Evolutionary conservation across 2,113 vertebrate species (phyloP).

Genomic region (Laterallus jamaicensis): DNA sequence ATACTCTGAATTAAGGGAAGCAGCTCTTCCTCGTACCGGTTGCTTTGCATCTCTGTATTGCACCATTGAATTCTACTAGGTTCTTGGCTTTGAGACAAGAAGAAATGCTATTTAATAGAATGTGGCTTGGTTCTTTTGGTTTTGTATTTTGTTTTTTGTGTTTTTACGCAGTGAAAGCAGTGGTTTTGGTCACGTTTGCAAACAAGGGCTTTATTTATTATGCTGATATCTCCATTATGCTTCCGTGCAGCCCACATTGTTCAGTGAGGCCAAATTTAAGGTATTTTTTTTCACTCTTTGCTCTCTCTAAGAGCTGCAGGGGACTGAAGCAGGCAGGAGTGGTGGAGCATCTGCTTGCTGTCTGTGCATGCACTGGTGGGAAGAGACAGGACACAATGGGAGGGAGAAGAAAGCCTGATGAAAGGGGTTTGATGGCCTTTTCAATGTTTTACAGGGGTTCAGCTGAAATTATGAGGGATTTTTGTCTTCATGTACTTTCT

Average conservation of each 20-base stretch:
- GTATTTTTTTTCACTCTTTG: background rate
- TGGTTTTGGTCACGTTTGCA: background rate
- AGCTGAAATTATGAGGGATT: background rate
- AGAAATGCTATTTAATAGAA: background rate
- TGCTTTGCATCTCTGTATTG: background rate
- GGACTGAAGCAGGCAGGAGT: background rate
- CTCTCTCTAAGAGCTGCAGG: background rate
- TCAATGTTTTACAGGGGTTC: background rate
- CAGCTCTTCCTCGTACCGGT: background rate
- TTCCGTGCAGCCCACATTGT: background rate
- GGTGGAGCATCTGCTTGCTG: background rate
- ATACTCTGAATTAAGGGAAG: background rate
- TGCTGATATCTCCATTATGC: background rate
- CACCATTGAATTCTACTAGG: background rate
- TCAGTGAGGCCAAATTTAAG: background rate
- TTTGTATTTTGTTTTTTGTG: background rate
- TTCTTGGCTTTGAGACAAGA: background rate
- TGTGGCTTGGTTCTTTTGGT: background rate
- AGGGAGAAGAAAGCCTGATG: background rate
- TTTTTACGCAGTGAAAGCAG: background rate
- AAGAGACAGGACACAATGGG: background rate
- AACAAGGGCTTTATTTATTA: background rate
- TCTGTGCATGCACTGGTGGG: background rate
- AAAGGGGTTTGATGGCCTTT: background rate
- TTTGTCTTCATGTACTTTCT: background rate